These are phyloP conservation scores for Phyllostomus discolor DNA, from an alignment of 2,113 vertebrate species.

Conservation along the genomic window DNA sequence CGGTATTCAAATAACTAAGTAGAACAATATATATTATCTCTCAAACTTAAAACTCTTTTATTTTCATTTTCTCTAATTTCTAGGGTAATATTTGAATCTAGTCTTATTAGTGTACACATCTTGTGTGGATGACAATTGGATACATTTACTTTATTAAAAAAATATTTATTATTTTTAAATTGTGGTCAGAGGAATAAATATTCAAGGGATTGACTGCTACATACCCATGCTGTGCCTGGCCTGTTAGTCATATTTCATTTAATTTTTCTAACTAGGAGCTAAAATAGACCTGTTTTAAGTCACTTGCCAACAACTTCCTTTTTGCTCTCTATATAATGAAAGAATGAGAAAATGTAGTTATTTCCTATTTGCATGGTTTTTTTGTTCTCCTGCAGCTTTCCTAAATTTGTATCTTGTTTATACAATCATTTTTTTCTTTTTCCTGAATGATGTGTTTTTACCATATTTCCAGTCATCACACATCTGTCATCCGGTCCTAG, in stretches of 20 bases:
- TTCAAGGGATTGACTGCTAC: background rate
- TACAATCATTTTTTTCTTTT: background rate
- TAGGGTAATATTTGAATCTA: background rate
- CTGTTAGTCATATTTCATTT: background rate
- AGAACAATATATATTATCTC: background rate
- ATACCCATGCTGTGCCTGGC: background rate
- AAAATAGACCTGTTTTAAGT: background rate
- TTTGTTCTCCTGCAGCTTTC: background rate
- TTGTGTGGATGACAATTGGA: background rate
- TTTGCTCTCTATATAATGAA: background rate
- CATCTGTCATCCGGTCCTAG: background rate
- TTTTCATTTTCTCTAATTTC: constrained; percentile 5
- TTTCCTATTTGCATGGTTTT: background rate
- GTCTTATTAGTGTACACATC: background rate
- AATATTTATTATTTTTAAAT: background rate
- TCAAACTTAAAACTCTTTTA: background rate
- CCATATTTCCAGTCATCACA: background rate
- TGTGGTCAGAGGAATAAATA: background rate
- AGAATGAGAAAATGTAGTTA: background rate
- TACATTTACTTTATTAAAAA: background rate
- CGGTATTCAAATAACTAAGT: background rate
- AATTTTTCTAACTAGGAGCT: background rate
- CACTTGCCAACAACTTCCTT: background rate
- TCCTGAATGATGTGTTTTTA: background rate
- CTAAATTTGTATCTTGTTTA: background rate